Conservation (phyloP, 2,113 vertebrate genomes). For the Aviceda subcristata region DNA sequence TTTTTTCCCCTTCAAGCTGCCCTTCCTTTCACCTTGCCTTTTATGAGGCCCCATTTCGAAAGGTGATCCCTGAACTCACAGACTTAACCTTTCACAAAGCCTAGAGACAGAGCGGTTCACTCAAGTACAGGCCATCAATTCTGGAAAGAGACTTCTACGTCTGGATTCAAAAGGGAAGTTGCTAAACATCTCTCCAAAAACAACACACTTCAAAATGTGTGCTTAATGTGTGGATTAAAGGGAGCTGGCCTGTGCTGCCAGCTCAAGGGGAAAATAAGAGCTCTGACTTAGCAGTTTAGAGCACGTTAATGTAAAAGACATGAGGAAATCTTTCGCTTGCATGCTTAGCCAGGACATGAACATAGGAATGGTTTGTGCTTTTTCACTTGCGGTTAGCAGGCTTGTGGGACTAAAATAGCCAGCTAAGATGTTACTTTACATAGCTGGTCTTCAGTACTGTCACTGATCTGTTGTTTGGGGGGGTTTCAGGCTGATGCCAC, state of each 20-base stretch:
- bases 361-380: neutral
- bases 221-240: constrained; percentile 45
- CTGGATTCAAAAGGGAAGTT: constrained; percentile 16
- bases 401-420: neutral
- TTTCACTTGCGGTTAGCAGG: neutral
- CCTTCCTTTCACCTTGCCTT: constrained; percentile 62
- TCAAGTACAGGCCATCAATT: neutral
- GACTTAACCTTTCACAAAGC: neutral
- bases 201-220: constrained; percentile 42
- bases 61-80: constrained; percentile 35
- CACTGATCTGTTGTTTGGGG: neutral
- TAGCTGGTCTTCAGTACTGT: neutral
- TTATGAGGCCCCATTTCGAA: constrained; percentile 26
- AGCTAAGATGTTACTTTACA: neutral
- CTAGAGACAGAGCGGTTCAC: neutral
- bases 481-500: neutral
- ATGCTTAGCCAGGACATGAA: neutral
- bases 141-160: neutral
- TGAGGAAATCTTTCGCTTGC: neutral
- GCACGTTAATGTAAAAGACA: neutral
- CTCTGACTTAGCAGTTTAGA: constrained; percentile 58
- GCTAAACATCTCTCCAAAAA: constrained; percentile 43
- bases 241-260: constrained; percentile 17
- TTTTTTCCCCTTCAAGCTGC: neutral
- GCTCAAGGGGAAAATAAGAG: constrained; percentile 32